phyloP scores from a whole-genome alignment of 2,113 vertebrate species.

The Stegostoma tigrinum region DNA sequence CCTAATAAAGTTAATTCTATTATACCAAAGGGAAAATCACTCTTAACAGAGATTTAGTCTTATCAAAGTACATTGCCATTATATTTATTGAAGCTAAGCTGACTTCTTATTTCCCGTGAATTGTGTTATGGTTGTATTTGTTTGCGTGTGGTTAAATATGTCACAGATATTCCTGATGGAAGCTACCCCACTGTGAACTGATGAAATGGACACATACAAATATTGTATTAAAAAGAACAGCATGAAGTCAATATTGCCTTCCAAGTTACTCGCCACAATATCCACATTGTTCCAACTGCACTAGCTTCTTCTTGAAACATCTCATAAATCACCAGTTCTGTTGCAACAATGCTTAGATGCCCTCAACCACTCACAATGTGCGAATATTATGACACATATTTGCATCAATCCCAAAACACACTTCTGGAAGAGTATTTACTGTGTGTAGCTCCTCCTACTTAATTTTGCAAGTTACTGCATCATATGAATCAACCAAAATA shows the following conservation, averaged over 20 bases:
- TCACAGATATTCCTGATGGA: not conserved
- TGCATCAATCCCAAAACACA: constrained; percentile 2
- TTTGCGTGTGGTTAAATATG: constrained; percentile 8
- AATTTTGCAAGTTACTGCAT: not conserved
- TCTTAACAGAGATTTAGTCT: constrained; percentile 17
- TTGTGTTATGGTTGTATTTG: constrained; percentile 1
- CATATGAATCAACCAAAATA: not conserved
- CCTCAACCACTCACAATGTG: not conserved
- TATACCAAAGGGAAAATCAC: constrained; percentile 20
- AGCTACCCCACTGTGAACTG: constrained; percentile 1
- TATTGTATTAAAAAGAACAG: constrained; percentile 25
- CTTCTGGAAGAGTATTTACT: not conserved
- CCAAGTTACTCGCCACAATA: not conserved
- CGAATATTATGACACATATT: not conserved
- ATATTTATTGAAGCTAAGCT: constrained; percentile 29
- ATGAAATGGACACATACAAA: constrained; percentile 14
- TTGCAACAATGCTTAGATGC: not conserved
- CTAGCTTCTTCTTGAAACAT: not conserved
- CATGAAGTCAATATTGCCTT: not conserved
- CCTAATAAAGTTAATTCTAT: constrained; percentile 3
- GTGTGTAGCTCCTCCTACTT: not conserved
- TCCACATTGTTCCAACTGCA: not conserved
- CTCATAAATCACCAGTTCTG: not conserved
- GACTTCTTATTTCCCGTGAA: not conserved
- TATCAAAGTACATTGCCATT: not conserved